Evolutionary conservation across 2,888 invertebrate genomes (phyloP).

Genomic region (Macrosoma leucophasiata): DNA sequence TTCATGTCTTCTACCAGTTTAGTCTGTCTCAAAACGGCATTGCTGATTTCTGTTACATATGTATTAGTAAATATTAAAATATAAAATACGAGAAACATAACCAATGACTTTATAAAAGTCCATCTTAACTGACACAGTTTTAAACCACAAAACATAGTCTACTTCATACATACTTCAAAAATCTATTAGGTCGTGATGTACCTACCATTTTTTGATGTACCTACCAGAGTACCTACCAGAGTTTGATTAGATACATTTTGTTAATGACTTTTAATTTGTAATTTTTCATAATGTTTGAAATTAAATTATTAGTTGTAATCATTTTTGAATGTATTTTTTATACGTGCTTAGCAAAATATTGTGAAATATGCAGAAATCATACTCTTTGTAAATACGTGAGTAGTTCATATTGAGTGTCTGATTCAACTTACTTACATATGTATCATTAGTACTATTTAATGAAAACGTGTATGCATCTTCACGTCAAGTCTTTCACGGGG

Average conservation of each 20-base stretch:
- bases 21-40: too few species aligned
- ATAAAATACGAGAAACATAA: constrained; percentile 59
- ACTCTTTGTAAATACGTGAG: constrained; percentile 53
- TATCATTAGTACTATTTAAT: too few species aligned
- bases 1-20: too few species aligned
- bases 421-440: too few species aligned
- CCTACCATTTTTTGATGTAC: constrained; percentile 13
- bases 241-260: too few species aligned
- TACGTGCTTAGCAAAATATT: constrained; percentile 33
- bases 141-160: too few species aligned
- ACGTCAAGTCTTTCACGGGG: too few species aligned
- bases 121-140: constrained; percentile 39
- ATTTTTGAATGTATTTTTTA: constrained; percentile 31
- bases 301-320: constrained; percentile 51
- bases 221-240: too few species aligned
- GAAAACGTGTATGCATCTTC: too few species aligned
- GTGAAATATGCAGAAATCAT: constrained; percentile 52
- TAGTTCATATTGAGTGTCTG: too few species aligned
- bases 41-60: too few species aligned
- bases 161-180: constrained; percentile 1
- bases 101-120: constrained; percentile 40
- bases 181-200: constrained; percentile 38
- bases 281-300: constrained; percentile 49
- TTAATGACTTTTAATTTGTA: constrained; percentile 28
- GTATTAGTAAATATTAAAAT: constrained; percentile 42